These are phyloP conservation scores for Octomys mimax DNA, from an alignment of 2,797 vertebrate species.

Conservation along the genomic window DNA sequence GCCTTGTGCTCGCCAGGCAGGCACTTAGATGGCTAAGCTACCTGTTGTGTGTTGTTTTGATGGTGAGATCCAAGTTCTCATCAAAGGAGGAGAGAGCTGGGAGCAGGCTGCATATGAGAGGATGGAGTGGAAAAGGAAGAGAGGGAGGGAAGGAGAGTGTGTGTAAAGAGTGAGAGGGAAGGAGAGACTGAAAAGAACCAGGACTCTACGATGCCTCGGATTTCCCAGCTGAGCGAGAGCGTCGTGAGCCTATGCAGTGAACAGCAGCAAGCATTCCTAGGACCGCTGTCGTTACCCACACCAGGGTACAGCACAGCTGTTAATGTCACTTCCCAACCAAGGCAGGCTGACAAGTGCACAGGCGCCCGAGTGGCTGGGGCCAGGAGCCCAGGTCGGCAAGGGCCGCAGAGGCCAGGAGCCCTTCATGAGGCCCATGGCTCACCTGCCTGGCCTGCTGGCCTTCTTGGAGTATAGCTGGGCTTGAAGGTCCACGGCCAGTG, in stretches of 20 bases:
- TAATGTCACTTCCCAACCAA: neutral
- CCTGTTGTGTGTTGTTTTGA: neutral
- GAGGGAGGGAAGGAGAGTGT: neutral
- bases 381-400: neutral
- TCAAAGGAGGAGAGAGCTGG: neutral
- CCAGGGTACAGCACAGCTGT: neutral
- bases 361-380: neutral
- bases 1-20: too few species aligned
- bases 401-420: neutral
- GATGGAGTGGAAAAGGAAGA: neutral
- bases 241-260: neutral
- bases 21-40: too few species aligned
- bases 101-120: neutral
- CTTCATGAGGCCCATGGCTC: neutral
- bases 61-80: neutral
- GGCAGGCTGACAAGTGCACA: accelerated
- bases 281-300: neutral
- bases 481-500: neutral
- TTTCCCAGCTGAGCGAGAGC: neutral
- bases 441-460: neutral
- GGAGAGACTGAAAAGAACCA: neutral
- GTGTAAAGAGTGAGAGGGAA: neutral
- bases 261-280: neutral
- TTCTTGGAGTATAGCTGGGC: neutral
- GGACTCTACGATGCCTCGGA: neutral